phyloP scores from a whole-genome alignment of 2,113 vertebrate genomes.

The Gavia stellata region DNA sequence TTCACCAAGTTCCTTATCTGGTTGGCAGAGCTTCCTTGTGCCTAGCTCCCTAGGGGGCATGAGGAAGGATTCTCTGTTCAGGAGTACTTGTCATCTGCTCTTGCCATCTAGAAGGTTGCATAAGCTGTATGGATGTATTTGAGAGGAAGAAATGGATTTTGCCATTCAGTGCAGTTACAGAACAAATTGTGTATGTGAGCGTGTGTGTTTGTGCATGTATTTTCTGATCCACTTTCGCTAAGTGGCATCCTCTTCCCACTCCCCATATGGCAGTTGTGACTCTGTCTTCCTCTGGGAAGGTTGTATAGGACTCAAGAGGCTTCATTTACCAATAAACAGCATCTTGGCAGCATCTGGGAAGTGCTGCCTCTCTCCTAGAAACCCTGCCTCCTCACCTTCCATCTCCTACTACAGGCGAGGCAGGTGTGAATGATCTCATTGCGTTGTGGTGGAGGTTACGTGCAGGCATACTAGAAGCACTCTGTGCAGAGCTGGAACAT shows the following conservation, averaged over 20 bases:
- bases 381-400: constrained; percentile 42
- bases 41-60: background rate
- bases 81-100: background rate
- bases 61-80: background rate
- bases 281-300: constrained; percentile 65
- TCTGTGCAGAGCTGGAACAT: background rate
- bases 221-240: constrained; percentile 72
- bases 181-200: constrained; percentile 55
- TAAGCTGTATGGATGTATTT: background rate
- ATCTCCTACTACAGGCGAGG: constrained; percentile 34
- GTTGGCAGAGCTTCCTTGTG: background rate
- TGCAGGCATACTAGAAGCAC: constrained; percentile 26
- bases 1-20: background rate
- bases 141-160: background rate
- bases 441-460: constrained; percentile 22
- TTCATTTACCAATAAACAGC: constrained; percentile 71
- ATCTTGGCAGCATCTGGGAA: constrained; percentile 71
- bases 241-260: constrained; percentile 74
- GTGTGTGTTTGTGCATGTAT: constrained; percentile 69
- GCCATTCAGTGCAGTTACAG: constrained; percentile 11
- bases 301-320: constrained; percentile 67
- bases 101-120: background rate
- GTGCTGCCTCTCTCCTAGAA: constrained; percentile 49
- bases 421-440: constrained; percentile 64
- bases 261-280: constrained; percentile 72